Conservation (phyloP, 2,113 vertebrate species). For the Campylomormyrus tamandua region DNA sequence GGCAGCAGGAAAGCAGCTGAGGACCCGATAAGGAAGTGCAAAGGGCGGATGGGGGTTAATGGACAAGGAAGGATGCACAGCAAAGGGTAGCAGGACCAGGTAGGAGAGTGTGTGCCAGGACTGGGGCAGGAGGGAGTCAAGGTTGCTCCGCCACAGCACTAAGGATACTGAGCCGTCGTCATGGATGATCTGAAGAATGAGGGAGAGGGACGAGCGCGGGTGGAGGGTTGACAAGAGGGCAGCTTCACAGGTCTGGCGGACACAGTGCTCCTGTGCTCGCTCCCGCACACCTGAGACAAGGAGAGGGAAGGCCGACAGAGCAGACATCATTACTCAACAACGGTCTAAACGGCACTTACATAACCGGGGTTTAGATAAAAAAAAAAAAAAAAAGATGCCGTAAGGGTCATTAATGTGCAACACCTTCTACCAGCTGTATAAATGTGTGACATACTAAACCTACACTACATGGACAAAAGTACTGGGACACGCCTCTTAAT, state of each 20-base stretch:
- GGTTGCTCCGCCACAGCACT: not conserved
- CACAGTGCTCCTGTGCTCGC: conserved; percentile 73
- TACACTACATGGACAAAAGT: not conserved
- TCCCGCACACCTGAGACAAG: conserved; percentile 66
- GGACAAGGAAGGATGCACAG: not conserved
- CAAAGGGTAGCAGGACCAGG: not conserved
- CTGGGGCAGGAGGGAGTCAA: not conserved
- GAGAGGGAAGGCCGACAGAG: not conserved
- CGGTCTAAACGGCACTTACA: not conserved
- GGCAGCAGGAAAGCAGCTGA: conserved; percentile 74
- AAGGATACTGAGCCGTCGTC: conserved; percentile 88
- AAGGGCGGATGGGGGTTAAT: not conserved
- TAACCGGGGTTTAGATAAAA: not conserved
- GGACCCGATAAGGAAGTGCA: conserved; percentile 42
- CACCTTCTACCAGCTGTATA: not conserved
- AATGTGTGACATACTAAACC: not conserved
- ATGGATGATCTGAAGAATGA: conserved; percentile 79
- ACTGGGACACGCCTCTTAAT: not conserved
- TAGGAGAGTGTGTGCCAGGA: not conserved
- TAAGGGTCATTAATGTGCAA: not conserved
- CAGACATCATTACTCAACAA: not conserved
- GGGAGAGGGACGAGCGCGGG: conserved; percentile 77
- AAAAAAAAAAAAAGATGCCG: not conserved
- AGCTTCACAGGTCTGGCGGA: conserved; percentile 73
- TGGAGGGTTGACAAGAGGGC: conserved; percentile 71